Percentiles rank a stretch among this genome's conserved stretches.
These are phyloP conservation scores for Ceratothoa steindachneri DNA, from an alignment of 2,888 invertebrate species.

Conservation along the genomic window DNA sequence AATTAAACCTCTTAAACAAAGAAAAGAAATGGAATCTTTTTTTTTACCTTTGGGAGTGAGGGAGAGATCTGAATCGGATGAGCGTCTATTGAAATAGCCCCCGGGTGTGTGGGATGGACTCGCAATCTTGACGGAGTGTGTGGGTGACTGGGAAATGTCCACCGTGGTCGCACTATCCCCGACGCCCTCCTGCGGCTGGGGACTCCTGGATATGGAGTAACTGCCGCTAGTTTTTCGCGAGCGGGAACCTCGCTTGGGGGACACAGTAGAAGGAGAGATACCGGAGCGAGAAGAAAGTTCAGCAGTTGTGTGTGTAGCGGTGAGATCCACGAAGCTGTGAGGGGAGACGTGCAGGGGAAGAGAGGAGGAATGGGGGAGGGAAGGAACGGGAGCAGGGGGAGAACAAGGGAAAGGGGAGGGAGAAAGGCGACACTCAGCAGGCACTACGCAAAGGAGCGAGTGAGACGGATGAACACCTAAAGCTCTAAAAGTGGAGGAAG, in stretches of 20 bases:
- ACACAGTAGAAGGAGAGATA: constrained; percentile 20
- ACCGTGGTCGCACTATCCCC: neutral
- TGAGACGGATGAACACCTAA: too few relatives aligned
- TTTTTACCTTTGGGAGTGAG: constrained; percentile 84
- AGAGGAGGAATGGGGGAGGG: constrained; percentile 21
- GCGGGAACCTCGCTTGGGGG: constrained; percentile 37
- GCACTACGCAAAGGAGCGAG: neutral
- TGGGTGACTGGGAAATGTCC: constrained; percentile 27
- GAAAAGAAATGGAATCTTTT: too few relatives aligned
- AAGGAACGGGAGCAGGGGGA: neutral
- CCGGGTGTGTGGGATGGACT: constrained; percentile 52
- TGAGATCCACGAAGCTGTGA: constrained; percentile 5
- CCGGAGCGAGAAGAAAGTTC: constrained; percentile 17
- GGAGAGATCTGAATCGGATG: constrained; percentile 89
- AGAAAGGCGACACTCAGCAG: constrained; percentile 5
- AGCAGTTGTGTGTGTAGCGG: neutral
- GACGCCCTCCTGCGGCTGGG: constrained; percentile 52
- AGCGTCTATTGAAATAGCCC: constrained; percentile 67
- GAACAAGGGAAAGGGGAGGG: neutral
- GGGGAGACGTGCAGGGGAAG: neutral
- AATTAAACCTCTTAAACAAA: too few relatives aligned
- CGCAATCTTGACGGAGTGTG: constrained; percentile 38
- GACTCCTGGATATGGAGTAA: constrained; percentile 55
- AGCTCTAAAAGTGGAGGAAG: too few relatives aligned
- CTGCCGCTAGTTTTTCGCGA: constrained; percentile 48